Percentiles rank a stretch among this genome's conserved stretches.
Conservation (phyloP, 2,113 vertebrate genomes). For the Myrmophylax atrothorax region DNA sequence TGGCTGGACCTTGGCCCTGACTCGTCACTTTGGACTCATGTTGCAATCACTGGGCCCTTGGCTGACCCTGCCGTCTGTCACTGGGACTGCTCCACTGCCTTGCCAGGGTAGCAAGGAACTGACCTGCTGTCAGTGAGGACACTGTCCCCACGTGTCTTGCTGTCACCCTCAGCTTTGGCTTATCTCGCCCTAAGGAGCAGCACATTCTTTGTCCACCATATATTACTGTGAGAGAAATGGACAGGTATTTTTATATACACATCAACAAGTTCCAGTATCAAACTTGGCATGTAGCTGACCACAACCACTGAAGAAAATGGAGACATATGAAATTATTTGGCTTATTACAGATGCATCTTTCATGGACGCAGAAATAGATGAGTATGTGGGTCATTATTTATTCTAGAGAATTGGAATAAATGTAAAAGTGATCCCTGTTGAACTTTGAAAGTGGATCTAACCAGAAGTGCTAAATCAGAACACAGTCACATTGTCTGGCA, state of each 20-base stretch:
- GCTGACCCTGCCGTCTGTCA: neutral
- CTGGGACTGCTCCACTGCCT: neutral
- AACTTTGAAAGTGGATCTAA: neutral
- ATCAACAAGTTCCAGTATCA: neutral
- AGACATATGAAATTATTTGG: neutral
- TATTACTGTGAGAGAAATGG: neutral
- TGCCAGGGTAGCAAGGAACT: neutral
- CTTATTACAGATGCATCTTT: neutral
- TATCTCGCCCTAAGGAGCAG: neutral
- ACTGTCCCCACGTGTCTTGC: neutral
- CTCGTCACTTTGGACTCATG: accelerated
- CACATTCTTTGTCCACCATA: neutral
- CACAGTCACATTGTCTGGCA: neutral
- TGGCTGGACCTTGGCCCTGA: neutral
- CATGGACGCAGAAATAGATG: neutral
- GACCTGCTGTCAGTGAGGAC: neutral
- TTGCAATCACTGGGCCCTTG: neutral
- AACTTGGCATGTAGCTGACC: neutral
- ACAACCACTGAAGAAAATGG: neutral
- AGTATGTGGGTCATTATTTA: neutral
- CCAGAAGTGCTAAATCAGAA: neutral
- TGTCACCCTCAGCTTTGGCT: neutral
- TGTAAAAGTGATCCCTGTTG: neutral
- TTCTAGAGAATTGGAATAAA: neutral
- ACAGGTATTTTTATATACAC: neutral